These are phyloP conservation scores for Drosophila simulans DNA, from an alignment of 1,140 invertebrate genomes.

Conservation along the genomic window DNA sequence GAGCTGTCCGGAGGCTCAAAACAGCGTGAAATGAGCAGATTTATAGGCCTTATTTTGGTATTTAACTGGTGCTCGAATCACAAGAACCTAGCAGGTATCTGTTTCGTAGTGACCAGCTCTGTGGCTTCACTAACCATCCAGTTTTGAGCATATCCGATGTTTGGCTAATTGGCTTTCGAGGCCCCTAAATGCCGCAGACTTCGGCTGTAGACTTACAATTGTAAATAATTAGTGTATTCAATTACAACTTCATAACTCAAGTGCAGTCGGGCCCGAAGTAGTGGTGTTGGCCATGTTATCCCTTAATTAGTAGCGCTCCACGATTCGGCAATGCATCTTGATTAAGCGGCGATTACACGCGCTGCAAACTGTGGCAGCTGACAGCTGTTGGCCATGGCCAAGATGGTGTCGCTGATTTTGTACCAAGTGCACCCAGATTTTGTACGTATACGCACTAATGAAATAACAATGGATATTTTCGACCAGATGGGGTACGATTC, in stretches of 20 bases:
- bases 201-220: slow-evolving; percentile 32
- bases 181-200: slow-evolving; percentile 39
- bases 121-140: slow-evolving; percentile 16
- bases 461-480: slow-evolving; percentile 20
- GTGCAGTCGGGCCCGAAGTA: neutral
- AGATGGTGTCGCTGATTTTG: slow-evolving; percentile 20
- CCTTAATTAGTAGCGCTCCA: slow-evolving; percentile 50
- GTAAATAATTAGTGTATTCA: slow-evolving; percentile 70
- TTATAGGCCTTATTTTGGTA: slow-evolving; percentile 56
- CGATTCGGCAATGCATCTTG: slow-evolving; percentile 47
- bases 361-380: slow-evolving; percentile 34
- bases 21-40: slow-evolving; percentile 62
- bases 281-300: slow-evolving; percentile 37
- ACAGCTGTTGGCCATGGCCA: slow-evolving; percentile 23
- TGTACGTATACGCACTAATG: slow-evolving; percentile 2
- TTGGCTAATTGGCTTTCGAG: slow-evolving; percentile 49
- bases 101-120: neutral
- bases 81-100: slow-evolving; percentile 4
- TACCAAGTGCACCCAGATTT: slow-evolving; percentile 11
- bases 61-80: slow-evolving; percentile 48
- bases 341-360: slow-evolving; percentile 55
- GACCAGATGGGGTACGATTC: neutral
- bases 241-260: slow-evolving; percentile 72
- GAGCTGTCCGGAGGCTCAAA: slow-evolving; percentile 48
- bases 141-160: neutral